Evolutionary conservation across 64 coral and sea anemone genomes (phyloP).

Genomic region (Actinia equina): DNA sequence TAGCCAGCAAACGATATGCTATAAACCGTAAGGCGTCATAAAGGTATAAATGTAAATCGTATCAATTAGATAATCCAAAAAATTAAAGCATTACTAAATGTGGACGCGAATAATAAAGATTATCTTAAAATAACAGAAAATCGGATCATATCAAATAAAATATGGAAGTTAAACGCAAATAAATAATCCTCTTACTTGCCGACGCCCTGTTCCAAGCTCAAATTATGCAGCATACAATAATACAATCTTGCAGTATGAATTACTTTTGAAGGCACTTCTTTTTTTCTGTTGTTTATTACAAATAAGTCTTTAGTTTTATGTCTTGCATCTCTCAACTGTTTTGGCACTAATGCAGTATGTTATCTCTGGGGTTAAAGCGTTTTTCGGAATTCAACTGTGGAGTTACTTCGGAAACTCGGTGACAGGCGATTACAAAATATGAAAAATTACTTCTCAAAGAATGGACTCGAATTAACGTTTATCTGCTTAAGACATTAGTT

Average conservation of each 20-base stretch:
- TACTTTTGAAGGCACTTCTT: no score
- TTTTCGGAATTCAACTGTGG: not conserved
- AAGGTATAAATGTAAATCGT: not conserved
- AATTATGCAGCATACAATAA: no score
- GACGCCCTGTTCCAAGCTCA: not conserved
- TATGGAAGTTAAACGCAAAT: not conserved
- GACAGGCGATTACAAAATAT: constrained; percentile 16
- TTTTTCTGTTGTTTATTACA: no score
- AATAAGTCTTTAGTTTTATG: no score
- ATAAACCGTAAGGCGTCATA: not conserved
- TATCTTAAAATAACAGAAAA: not conserved
- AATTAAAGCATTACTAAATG: not conserved
- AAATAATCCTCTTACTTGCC: not conserved
- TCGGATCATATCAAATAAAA: not conserved
- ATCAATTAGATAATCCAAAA: not conserved
- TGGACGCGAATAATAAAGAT: not conserved
- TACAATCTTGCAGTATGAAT: no score
- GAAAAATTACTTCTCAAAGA: constrained; percentile 18
- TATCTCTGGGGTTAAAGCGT: not conserved
- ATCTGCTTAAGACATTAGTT: constrained; percentile 6
- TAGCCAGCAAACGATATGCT: not conserved
- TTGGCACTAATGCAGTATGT: not conserved
- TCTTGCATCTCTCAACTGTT: not conserved
- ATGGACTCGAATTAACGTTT: not conserved
- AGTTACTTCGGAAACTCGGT: constrained; percentile 1